phyloP scores from a whole-genome alignment of 1,140 invertebrate species.

The Eueides isabella region DNA sequence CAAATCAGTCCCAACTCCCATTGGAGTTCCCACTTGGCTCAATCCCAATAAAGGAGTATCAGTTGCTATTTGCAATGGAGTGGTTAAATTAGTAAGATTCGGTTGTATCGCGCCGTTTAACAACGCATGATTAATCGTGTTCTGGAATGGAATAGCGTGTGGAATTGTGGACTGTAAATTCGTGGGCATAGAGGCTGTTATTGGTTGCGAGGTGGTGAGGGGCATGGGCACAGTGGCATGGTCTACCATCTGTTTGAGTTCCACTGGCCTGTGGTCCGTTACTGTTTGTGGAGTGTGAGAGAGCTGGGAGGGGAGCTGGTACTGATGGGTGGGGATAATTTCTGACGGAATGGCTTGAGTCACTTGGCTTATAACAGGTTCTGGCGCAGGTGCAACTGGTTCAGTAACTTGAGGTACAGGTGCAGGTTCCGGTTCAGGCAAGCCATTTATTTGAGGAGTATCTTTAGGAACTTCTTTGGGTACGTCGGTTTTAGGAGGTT shows the following conservation, averaged over 20 bases:
- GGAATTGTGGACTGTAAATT: conserved; percentile 46
- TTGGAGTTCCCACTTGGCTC: conserved; percentile 68
- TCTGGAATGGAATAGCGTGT: conserved; percentile 47
- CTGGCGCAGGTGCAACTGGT: conserved; percentile 19
- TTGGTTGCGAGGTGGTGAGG: conserved; percentile 38
- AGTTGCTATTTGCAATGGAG: conserved; percentile 70
- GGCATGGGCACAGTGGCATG: conserved; percentile 28
- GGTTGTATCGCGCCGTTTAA: conserved; percentile 56
- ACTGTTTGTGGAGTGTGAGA: conserved; percentile 49
- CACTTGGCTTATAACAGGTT: conserved; percentile 39
- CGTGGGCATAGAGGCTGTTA: conserved; percentile 39
- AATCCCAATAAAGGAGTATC: conserved; percentile 63
- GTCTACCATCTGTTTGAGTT: conserved; percentile 38
- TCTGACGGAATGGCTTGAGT: conserved; percentile 47
- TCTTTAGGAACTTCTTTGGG: conserved; percentile 33
- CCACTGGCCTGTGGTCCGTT: conserved; percentile 50
- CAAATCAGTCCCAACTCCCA: conserved; percentile 52
- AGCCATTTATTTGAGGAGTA: conserved; percentile 40
- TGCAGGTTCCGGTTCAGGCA: conserved; percentile 52
- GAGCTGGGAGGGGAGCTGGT: conserved; percentile 50
- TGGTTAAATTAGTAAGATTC: conserved; percentile 59
- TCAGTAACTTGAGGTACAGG: conserved; percentile 12
- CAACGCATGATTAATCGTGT: conserved; percentile 45
- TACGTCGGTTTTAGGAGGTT: conserved; percentile 35
- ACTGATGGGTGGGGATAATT: conserved; percentile 66